A percentile compares a stretch with the other conserved stretches of the same genome.
Evolutionary conservation across 2,888 invertebrate species (phyloP).

Genomic region (Morpho achilles): DNA sequence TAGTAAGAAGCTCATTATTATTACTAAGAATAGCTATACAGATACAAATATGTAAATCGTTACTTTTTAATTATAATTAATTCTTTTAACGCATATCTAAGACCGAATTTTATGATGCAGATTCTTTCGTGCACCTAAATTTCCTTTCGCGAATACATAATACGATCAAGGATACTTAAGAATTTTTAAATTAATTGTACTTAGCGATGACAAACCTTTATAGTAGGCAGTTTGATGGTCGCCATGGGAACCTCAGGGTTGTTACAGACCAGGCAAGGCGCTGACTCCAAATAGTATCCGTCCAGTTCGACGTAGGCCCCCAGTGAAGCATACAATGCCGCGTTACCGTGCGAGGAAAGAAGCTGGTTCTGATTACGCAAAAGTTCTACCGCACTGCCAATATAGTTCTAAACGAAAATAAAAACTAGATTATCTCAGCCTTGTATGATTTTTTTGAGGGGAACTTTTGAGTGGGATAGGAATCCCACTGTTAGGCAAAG

Average conservation of each 20-base stretch:
- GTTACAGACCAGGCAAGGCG: constrained; percentile 98
- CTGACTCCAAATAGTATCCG: constrained; percentile 97
- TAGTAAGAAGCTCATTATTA: too few species aligned
- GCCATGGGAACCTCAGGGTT: constrained; percentile 97
- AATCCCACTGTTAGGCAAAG: too few species aligned
- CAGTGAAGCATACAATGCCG: constrained; percentile 93
- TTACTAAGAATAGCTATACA: too few species aligned
- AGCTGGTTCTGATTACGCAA: constrained; percentile 93
- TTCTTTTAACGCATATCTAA: too few species aligned
- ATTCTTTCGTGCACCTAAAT: too few species aligned
- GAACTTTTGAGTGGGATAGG: too few species aligned
- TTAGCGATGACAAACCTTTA: constrained; percentile 81
- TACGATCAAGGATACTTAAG: too few species aligned
- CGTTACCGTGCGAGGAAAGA: constrained; percentile 95
- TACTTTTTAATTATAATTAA: too few species aligned
- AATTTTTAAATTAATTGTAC: not conserved
- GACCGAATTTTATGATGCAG: too few species aligned
- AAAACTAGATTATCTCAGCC: not conserved
- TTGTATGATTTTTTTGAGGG: too few species aligned
- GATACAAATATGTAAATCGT: too few species aligned
- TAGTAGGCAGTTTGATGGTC: constrained; percentile 93
- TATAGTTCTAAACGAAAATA: constrained; percentile 81
- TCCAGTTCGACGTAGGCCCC: constrained; percentile 97
- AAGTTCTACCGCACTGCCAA: constrained; percentile 91
- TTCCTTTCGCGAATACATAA: too few species aligned